Evolutionary conservation across 2,113 vertebrate species (phyloP).

Genomic region (Megalops atlanticus): DNA sequence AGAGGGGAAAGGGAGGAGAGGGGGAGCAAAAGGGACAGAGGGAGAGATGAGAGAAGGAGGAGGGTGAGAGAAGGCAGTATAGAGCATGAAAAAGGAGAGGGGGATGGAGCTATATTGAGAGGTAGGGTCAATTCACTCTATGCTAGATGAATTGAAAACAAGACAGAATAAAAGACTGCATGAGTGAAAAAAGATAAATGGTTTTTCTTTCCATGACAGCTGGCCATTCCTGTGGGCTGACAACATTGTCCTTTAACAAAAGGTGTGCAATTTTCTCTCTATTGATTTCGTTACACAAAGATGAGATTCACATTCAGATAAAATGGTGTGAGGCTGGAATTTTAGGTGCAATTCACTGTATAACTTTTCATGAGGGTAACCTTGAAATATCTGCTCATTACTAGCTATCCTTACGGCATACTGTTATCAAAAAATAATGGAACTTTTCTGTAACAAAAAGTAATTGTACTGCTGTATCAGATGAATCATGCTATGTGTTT

Average conservation of each 20-base stretch:
- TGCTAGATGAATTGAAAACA: conserved; percentile 30
- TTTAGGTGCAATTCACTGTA: conserved; percentile 23
- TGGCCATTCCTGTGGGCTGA: conserved; percentile 28
- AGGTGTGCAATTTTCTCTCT: conserved; percentile 64
- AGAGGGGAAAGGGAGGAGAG: not conserved
- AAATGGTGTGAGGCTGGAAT: conserved; percentile 26
- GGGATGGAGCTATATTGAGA: conserved; percentile 25
- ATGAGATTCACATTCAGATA: conserved; percentile 45
- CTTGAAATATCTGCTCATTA: conserved; percentile 9
- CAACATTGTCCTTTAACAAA: conserved; percentile 46
- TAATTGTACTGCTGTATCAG: not conserved
- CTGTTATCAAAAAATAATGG: conserved; percentile 22
- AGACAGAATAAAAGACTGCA: conserved; percentile 46
- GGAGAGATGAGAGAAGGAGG: conserved; percentile 14
- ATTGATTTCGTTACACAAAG: conserved; percentile 57
- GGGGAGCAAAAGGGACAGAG: conserved; percentile 23
- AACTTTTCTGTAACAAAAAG: conserved; percentile 24
- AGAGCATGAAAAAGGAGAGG: conserved; percentile 41
- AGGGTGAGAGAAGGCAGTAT: conserved; percentile 14
- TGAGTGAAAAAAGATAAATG: conserved; percentile 39
- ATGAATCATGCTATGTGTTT: not conserved
- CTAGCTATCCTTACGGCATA: conserved; percentile 1
- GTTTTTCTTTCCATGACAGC: conserved; percentile 49
- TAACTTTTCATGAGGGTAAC: conserved; percentile 17
- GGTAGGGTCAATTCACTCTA: conserved; percentile 13